phyloP scores from a whole-genome alignment of 2,113 vertebrate genomes.

The Empidonax traillii region DNA sequence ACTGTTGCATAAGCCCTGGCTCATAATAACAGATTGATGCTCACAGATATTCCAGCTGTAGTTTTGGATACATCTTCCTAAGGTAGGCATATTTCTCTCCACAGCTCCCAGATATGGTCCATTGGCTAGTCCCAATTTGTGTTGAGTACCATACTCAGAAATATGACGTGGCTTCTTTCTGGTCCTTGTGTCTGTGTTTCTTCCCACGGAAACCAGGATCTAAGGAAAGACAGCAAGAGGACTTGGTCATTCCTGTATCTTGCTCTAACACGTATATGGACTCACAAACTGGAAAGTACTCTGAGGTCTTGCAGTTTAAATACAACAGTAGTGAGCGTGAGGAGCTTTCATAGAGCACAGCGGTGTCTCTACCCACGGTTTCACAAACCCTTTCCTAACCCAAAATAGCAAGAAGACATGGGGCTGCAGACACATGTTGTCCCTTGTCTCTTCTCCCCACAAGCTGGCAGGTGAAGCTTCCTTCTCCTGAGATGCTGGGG shows the following conservation, averaged over 20 bases:
- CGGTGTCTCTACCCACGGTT: not conserved
- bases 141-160: not conserved
- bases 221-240: not conserved
- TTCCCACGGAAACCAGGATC: not conserved
- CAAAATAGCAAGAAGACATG: not conserved
- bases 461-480: not conserved
- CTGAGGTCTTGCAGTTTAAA: not conserved
- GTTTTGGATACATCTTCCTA: not conserved
- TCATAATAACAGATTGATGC: not conserved
- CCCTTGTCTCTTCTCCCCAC: not conserved
- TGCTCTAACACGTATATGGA: not conserved
- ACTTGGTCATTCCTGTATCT: not conserved
- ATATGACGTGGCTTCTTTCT: not conserved
- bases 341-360: not conserved
- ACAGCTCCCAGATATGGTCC: not conserved
- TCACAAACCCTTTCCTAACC: accelerated
- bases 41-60: not conserved
- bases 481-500: not conserved
- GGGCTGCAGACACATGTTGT: not conserved
- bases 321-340: not conserved
- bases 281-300: not conserved
- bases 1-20: not conserved
- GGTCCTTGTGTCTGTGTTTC: not conserved
- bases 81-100: accelerated
- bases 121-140: not conserved